A percentile compares a stretch with the other conserved stretches of the same genome.
Evolutionary conservation across 2,888 invertebrate species (phyloP).

Genomic region (Coleophora deauratella): DNA sequence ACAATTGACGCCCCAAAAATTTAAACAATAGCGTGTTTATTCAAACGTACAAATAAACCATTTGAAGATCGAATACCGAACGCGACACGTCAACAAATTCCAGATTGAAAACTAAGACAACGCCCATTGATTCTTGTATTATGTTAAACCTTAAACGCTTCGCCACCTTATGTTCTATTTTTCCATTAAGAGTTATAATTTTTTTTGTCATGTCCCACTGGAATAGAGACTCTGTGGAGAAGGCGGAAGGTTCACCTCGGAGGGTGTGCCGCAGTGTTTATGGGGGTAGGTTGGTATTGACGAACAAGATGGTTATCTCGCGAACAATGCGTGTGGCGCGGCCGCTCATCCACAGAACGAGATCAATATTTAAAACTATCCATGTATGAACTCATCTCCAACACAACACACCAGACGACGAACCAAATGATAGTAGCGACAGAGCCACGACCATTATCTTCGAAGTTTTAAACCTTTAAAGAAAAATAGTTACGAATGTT

Average conservation of each 20-base stretch:
- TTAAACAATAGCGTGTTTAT: no score
- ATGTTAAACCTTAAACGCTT: conserved; percentile 33
- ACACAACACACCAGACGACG: conserved; percentile 10
- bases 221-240: neutral
- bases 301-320: conserved; percentile 57
- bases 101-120: conserved; percentile 13
- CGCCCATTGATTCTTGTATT: conserved; percentile 33
- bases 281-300: conserved; percentile 45
- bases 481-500: no score
- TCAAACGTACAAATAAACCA: no score
- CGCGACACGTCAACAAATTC: neutral
- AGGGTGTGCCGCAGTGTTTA: conserved; percentile 10
- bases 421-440: conserved; percentile 9
- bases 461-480: no score
- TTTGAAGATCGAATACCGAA: no score
- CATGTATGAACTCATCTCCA: conserved; percentile 25
- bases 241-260: no score
- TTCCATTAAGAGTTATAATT: conserved; percentile 16
- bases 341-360: conserved; percentile 20
- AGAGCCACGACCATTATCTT: no score
- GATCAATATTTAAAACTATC: conserved; percentile 35
- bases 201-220: conserved; percentile 14
- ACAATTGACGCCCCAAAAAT: no score
- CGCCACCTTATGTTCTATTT: conserved; percentile 35
- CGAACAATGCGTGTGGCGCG: conserved; percentile 60